These are phyloP conservation scores for Meleagris gallopavo DNA, from an alignment of 2,113 vertebrate genomes.

Conservation along the genomic window DNA sequence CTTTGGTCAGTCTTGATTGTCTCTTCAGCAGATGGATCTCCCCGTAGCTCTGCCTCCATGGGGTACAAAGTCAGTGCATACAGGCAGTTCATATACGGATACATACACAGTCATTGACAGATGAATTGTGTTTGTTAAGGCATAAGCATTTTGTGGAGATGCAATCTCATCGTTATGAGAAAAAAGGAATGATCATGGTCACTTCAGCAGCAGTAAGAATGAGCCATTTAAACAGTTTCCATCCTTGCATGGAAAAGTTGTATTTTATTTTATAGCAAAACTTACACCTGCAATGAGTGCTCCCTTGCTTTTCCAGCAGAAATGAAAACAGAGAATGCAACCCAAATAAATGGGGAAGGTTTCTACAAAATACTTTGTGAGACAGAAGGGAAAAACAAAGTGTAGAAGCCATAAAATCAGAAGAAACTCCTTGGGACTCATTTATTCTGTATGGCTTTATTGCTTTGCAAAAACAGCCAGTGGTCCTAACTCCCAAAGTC, in stretches of 20 bases:
- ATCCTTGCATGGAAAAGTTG: neutral
- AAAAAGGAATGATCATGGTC: neutral
- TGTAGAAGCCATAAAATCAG: neutral
- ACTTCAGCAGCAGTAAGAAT: neutral
- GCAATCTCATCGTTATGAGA: neutral
- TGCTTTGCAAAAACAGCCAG: neutral
- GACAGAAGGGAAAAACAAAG: neutral
- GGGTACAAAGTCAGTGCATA: neutral
- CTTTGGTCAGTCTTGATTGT: neutral
- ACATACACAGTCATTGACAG: neutral
- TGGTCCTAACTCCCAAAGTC: neutral
- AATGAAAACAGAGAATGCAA: neutral
- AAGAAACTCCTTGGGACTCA: neutral
- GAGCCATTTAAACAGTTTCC: neutral
- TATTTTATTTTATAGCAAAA: neutral
- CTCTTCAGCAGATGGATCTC: neutral
- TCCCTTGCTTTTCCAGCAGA: neutral
- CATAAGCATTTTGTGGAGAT: neutral
- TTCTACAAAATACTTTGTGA: neutral
- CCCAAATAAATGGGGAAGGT: neutral
- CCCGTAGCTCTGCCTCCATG: neutral
- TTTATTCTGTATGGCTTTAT: neutral
- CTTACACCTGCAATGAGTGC: neutral
- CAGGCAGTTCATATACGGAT: neutral
- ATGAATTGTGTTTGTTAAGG: neutral